Base-by-base conservation (phyloP, 2,797 vertebrate genomes). In the Alauda arvensis region DNA sequence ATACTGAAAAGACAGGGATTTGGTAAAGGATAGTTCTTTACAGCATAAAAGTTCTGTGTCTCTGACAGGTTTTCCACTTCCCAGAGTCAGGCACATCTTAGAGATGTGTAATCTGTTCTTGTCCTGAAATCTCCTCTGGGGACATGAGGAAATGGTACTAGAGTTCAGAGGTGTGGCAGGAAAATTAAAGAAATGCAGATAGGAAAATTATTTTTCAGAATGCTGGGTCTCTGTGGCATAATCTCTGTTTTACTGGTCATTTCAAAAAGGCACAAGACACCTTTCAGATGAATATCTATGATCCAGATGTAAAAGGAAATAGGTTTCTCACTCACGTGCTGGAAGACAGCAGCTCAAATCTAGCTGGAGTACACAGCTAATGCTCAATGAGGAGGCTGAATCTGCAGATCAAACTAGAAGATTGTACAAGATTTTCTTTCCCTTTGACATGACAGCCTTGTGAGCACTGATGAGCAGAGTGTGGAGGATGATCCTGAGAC, bases 101-200 rank as follows among this genome's bases (percentile, higher is more conserved):
- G 20, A 26, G 7, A 60, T 13, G 1, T 34, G 14, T 51, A 77
- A 59, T 33, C 3, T 70, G 33, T 51, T 82, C 67, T 39, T 70
- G 28, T 43, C 65, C 55, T 65, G 71, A 81, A 79, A 42, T 90
- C 17, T 70, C 24, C 57, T 79, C 46, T 65, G 56, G 34, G 57
- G 8, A 79, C 34, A 9, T 33, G 24, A 78, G 87, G 70, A 91
- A 92, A 83, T 72, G 45, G 45, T 48, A 63, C 53, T 21, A 23
- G 6, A 90, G 42, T 25, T 9, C 25, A 89, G 52, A 84, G 81
- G 62, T 84, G 85, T 77, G 86, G 51, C 79, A 89, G 75, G 77
- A 93, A 95, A 94, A 81, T 39, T 18, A 89, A 91, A 89, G 49
- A 94, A 91, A 80, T 56, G 34, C 40, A 81, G 56, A 62, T 61